Evolutionary conservation across 1,140 invertebrate species (phyloP), one percentile per base, ranked within the genome.

Genomic region (Zeugodacus cucurbitae): DNA sequence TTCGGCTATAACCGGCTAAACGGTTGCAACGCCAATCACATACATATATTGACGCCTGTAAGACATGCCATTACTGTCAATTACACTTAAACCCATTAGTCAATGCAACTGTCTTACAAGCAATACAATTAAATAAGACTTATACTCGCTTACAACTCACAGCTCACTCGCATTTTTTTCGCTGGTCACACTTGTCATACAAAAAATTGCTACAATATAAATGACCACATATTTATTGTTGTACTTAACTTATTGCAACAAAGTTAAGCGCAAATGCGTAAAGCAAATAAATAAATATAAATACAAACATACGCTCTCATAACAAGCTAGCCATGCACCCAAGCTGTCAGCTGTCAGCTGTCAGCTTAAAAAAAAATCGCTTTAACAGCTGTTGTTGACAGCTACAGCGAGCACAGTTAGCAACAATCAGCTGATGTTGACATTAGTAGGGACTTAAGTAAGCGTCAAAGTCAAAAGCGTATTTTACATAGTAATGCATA

Each of bases 271-370:
- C 34, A 78, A 78, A 44, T 44, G 37, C 22, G 32, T 37, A 74
- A 62, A 26, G 10, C 5, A 26, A 26, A 3, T 26, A 62, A 62
- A 62, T 4, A 58, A 22, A 22, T 58, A 58, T 58, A 58, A 4
- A 10, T 58, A 37, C 64, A 41, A 26, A 74, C 34, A 74, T 74
- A 74, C 22, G 41, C 22, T 22, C 37, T 5, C n/a, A 37, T 22
- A 82, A 44, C n/a, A 41, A 41, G 17, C 20, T 3, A 8, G 37
- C 37, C 4, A 7, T n/a, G 26, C 41, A 1, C 26, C 48, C 34
- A n/a, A 82, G 22, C 44, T 82, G 74, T 82, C 74, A 82, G 74
- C 74, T 82, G n/a, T 82, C 34, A 82, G 22, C 44, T 82, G 74
- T 82, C 74, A 82, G 74, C 74, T 82, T 82, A 82, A 82, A 82